Evolutionary conservation across 2,113 vertebrate genomes (phyloP), one percentile per base, ranked within the genome.

Genomic region (Mus spicilegus): DNA sequence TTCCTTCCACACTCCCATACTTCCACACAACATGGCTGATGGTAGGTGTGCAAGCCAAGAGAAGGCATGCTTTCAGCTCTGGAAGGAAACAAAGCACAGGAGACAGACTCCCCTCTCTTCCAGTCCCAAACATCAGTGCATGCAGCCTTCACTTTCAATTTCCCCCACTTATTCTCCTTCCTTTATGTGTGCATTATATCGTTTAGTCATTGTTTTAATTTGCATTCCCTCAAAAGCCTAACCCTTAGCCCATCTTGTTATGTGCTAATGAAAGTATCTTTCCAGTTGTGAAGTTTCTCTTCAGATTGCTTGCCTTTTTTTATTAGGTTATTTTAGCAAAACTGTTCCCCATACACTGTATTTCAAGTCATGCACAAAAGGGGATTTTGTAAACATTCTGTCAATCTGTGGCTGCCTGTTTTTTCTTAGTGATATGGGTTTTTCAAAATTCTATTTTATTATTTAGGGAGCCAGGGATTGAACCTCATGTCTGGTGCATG

Each of bases 261-360:
- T 20, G 26, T 12, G 20, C 33, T 89, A 73, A 94, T 7, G 28
- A 63, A 67, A 69, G 28, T 78, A 33, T 80, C 72, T 86, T 75
- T 63, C 63, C n/a, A 46, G 46, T 69, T 77, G 58, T 54, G 13
- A 70, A 39, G 58, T 61, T 86, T 67, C 84, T 89, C 22, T 80
- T 91, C 72, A 63, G 61, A 56, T 28, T 46, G 14, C 16, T 93
- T 84, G 28, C 5, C 20, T 22, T 33, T 49, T 85, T 56, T 85
- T 58, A 90, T 77, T 84, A 77, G 19, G 75, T 81, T 81, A 49
- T 90, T 39, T 94, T 94, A 49, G 46, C 90, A 73, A 88, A 73
- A 88, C 22, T 16, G 14, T 86, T 70, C n/a, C 22, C 24, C 39
- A 51, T 28, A 72, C 0, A 58, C 54, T 33, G 20, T 56, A 39